Evolutionary conservation across 2,797 vertebrate genomes (phyloP).

Genomic region (Discoglossus pictus): DNA sequence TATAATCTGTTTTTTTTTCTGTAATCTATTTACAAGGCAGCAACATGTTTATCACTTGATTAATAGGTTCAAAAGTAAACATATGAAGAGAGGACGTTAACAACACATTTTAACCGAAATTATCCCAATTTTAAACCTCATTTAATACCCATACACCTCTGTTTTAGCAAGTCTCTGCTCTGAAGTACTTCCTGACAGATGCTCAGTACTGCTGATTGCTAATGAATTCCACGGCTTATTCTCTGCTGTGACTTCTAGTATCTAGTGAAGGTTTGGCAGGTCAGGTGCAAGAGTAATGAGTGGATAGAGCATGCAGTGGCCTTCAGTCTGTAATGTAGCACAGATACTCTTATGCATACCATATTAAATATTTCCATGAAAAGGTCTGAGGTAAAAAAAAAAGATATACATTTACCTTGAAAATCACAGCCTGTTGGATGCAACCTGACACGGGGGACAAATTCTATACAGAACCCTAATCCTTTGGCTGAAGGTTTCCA

Average conservation of each 20-base stretch:
- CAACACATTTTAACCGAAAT: too few species aligned
- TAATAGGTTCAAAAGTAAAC: too few species aligned
- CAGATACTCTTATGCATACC: constrained; percentile 44
- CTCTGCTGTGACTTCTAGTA: constrained; percentile 22
- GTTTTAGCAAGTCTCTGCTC: too few species aligned
- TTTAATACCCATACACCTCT: too few species aligned
- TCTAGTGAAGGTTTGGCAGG: constrained; percentile 37
- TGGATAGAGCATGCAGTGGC: constrained; percentile 35
- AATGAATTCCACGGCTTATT: constrained; percentile 39
- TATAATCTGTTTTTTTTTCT: too few species aligned
- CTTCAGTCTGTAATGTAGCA: constrained; percentile 41
- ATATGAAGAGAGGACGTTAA: too few species aligned
- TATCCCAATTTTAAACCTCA: too few species aligned
- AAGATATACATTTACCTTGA: constrained; percentile 52
- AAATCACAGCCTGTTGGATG: constrained; percentile 38
- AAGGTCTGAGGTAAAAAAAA: constrained; percentile 42
- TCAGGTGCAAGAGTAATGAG: constrained; percentile 48
- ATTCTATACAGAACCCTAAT: constrained; percentile 31
- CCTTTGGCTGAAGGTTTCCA: constrained; percentile 23
- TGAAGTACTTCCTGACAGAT: constrained; percentile 25
- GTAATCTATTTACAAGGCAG: too few species aligned
- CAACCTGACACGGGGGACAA: constrained; percentile 25
- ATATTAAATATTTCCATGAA: constrained; percentile 48
- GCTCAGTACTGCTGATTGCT: constrained; percentile 32
- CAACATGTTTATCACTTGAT: too few species aligned